These are phyloP conservation scores for Petromus typicus DNA, from an alignment of 2,113 vertebrate genomes.

Conservation along the genomic window DNA sequence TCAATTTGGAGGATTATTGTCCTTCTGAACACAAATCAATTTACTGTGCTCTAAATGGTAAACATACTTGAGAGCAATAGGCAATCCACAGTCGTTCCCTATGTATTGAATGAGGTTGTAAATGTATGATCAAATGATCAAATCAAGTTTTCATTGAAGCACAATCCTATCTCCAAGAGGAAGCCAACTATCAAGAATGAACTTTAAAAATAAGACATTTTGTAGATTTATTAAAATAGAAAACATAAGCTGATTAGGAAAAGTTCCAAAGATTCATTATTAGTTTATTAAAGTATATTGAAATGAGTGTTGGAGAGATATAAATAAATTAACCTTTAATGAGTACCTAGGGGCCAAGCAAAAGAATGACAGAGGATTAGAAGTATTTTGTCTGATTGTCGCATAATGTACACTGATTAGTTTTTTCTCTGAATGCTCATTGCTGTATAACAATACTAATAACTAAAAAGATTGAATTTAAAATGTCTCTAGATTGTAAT, in stretches of 20 bases:
- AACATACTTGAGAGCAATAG: conserved; percentile 53
- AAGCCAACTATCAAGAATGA: conserved; percentile 74
- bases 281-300: conserved; percentile 83
- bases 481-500: conserved; percentile 78
- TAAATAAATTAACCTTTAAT: conserved; percentile 85
- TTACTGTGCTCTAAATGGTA: conserved; percentile 48
- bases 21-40: conserved; percentile 52
- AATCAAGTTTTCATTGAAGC: conserved; percentile 61
- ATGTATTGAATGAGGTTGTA: conserved; percentile 35
- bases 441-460: conserved; percentile 78
- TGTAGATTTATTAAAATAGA: conserved; percentile 74
- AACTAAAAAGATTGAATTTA: conserved; percentile 78
- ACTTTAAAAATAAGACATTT: conserved; percentile 70
- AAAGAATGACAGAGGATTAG: conserved; percentile 82
- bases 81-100: conserved; percentile 17
- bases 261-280: conserved; percentile 83
- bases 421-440: conserved; percentile 68
- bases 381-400: conserved; percentile 78
- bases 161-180: conserved; percentile 56
- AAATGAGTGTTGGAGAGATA: conserved; percentile 81
- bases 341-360: conserved; percentile 76
- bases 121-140: conserved; percentile 64
- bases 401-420: conserved; percentile 79
- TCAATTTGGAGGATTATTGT: conserved; percentile 61
- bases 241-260: conserved; percentile 82